phyloP scores from a whole-genome alignment of 2,888 invertebrate genomes.

The Dendrolimus pini region DNA sequence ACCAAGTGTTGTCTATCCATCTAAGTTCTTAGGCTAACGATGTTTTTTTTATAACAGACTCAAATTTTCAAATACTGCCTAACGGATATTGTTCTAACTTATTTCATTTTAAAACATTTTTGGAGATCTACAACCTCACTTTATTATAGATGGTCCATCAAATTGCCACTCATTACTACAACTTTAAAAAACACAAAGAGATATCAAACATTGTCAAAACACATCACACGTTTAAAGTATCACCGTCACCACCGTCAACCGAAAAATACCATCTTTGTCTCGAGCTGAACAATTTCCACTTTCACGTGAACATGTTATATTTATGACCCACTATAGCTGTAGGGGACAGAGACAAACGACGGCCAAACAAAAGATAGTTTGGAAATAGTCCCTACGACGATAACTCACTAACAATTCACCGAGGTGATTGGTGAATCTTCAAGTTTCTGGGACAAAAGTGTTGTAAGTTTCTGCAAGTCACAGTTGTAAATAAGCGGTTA shows the following conservation, averaged over 20 bases:
- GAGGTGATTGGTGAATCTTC: not conserved
- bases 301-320: conserved; percentile 36
- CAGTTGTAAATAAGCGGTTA: too few species aligned
- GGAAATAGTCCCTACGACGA: conserved; percentile 18
- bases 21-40: too few species aligned
- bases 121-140: too few species aligned
- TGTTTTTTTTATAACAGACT: too few species aligned
- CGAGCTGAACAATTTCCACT: conserved; percentile 32
- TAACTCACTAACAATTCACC: conserved; percentile 7
- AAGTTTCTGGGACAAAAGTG: too few species aligned
- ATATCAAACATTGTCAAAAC: not conserved
- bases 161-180: too few species aligned
- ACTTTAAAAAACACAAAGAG: not conserved
- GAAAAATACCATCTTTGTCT: conserved; percentile 25
- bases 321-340: conserved; percentile 46
- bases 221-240: conserved; percentile 12
- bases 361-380: conserved; percentile 45
- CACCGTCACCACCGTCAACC: conserved; percentile 15
- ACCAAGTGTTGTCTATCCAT: too few species aligned
- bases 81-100: too few species aligned
- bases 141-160: too few species aligned
- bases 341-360: conserved; percentile 50
- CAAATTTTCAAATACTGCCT: too few species aligned
- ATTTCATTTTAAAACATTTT: too few species aligned
- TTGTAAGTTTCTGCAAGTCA: too few species aligned